Percentiles rank a stretch among this genome's conserved stretches.
Conservation (phyloP, 2,113 vertebrate species). For the Pelobates fuscus region DNA sequence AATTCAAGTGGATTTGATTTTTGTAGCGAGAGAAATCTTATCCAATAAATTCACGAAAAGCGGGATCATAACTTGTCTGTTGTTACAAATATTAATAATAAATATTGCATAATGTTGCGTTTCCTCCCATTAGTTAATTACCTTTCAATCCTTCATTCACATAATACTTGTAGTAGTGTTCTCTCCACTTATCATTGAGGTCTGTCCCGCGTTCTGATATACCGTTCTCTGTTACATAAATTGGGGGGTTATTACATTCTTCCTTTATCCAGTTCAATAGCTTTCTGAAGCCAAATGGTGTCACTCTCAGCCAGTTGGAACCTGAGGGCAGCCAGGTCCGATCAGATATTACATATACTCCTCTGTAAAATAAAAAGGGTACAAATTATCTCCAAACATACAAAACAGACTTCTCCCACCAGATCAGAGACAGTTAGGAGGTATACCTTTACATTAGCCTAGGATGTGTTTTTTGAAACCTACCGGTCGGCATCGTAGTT, state of each 20-base stretch:
- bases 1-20: no score
- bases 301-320: conserved; percentile 86
- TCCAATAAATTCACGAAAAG: no score
- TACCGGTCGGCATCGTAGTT: conserved; percentile 91
- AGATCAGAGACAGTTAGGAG: no score
- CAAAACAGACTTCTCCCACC: no score
- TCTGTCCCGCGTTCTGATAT: conserved; percentile 76
- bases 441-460: no score
- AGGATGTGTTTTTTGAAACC: no score
- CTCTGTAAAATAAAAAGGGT: conserved; percentile 64
- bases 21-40: no score
- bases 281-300: conserved; percentile 86
- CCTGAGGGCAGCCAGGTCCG: conserved; percentile 82
- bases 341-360: conserved; percentile 76
- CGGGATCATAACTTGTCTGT: no score
- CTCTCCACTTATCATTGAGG: conserved; percentile 79
- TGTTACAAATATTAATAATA: no score
- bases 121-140: no score
- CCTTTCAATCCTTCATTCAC: conserved; percentile 91
- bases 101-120: no score
- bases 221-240: conserved; percentile 92
- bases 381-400: no score
- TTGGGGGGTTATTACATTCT: conserved; percentile 83
- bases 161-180: conserved; percentile 80
- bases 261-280: conserved; percentile 88